These are phyloP conservation scores for Megalonaias nervosa DNA, from an alignment of 1,140 invertebrate species.

Conservation along the genomic window DNA sequence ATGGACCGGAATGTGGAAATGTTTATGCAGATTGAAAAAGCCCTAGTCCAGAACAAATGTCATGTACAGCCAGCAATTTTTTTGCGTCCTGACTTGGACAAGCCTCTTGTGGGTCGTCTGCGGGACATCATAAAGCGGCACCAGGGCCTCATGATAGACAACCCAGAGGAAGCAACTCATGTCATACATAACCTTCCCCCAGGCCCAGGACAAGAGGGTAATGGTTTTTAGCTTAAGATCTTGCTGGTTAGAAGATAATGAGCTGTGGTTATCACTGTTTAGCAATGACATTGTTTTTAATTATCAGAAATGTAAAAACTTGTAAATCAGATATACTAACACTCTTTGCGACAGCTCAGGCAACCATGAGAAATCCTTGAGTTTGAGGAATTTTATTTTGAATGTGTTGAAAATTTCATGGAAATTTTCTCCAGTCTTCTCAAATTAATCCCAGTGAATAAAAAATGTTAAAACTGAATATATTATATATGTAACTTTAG, in stretches of 20 bases:
- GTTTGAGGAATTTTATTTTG: too few relatives aligned
- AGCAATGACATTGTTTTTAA: too few relatives aligned
- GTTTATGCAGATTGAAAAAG: conserved; percentile 92
- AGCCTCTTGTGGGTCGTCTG: conserved; percentile 82
- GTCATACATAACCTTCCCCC: conserved; percentile 84
- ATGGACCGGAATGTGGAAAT: conserved; percentile 95
- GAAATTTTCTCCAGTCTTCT: too few relatives aligned
- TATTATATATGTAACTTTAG: too few relatives aligned
- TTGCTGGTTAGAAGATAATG: neutral
- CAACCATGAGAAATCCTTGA: too few relatives aligned
- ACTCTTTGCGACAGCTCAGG: too few relatives aligned
- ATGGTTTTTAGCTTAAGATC: neutral
- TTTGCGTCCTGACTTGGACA: conserved; percentile 82
- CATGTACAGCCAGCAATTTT: conserved; percentile 79
- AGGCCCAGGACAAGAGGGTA: conserved; percentile 19
- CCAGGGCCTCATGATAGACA: conserved; percentile 85
- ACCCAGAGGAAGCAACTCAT: conserved; percentile 91
- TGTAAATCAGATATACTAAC: too few relatives aligned
- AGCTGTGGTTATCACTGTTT: too few relatives aligned
- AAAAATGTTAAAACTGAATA: too few relatives aligned
- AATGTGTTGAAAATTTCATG: too few relatives aligned
- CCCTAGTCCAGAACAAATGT: conserved; percentile 86
- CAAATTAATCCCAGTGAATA: too few relatives aligned
- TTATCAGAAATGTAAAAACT: too few relatives aligned
- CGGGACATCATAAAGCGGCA: conserved; percentile 92